phyloP scores from a whole-genome alignment of 1,140 invertebrate species.

The Drosophila azteca region DNA sequence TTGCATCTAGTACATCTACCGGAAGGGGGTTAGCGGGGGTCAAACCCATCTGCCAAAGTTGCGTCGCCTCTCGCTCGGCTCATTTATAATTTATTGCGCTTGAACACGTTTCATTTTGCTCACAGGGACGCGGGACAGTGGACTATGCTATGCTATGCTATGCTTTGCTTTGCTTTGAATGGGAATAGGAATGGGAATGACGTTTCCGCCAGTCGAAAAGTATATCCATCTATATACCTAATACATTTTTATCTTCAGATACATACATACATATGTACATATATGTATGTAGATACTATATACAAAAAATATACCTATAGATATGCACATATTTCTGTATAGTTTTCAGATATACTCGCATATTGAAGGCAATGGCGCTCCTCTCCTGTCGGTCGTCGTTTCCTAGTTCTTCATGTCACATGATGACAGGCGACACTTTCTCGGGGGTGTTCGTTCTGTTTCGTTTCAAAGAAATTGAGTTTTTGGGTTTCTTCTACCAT shows the following conservation, averaged over 20 bases:
- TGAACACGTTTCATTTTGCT: conserved; percentile 60
- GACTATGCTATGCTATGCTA: too few species aligned
- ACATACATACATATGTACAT: conserved; percentile 18
- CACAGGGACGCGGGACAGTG: too few species aligned
- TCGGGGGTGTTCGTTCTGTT: conserved; percentile 36
- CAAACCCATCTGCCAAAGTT: conserved; percentile 40
- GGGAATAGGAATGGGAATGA: conserved; percentile 50
- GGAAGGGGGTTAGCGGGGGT: conserved; percentile 22
- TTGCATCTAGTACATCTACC: conserved; percentile 42
- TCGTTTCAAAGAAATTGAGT: conserved; percentile 39
- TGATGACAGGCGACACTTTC: conserved; percentile 74
- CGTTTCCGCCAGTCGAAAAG: conserved; percentile 33
- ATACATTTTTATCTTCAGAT: too few species aligned
- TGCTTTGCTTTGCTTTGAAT: not conserved
- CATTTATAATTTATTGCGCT: conserved; percentile 73
- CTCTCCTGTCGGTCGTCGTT: conserved; percentile 40
- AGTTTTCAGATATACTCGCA: conserved; percentile 40
- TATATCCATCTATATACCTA: conserved; percentile 26
- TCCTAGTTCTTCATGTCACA: conserved; percentile 73
- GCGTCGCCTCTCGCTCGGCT: conserved; percentile 45
- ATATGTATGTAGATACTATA: conserved; percentile 1
- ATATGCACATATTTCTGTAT: conserved; percentile 24
- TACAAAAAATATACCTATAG: not conserved
- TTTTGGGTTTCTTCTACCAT: conserved; percentile 29
- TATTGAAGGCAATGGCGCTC: conserved; percentile 2